Percentiles rank a stretch among this genome's conserved stretches.
phyloP scores from a whole-genome alignment of 2,797 vertebrate species.

The Acestrorhynchus altus region DNA sequence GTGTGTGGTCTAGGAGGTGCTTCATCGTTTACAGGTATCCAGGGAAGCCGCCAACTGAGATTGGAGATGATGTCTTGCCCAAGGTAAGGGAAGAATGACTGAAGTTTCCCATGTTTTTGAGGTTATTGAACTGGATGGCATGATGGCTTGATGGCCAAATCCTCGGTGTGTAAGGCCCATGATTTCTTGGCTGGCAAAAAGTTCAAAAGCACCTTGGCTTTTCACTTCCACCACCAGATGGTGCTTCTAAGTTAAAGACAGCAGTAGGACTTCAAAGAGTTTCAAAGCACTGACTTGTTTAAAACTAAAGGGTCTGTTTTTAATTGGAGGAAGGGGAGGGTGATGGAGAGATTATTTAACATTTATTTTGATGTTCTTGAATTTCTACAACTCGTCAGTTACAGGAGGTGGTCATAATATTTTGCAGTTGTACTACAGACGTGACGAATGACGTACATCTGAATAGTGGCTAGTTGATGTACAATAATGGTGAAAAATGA shows the following conservation, averaged over 20 bases:
- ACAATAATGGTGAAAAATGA: too few relatives aligned
- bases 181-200: slow-evolving; percentile 19
- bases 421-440: too few relatives aligned
- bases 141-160: neutral
- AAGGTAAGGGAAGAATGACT: slow-evolving; percentile 78
- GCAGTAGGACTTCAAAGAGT: neutral
- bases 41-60: slow-evolving; percentile 85
- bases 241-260: neutral
- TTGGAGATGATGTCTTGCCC: slow-evolving; percentile 83
- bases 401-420: too few relatives aligned
- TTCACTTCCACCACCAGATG: slow-evolving; percentile 17
- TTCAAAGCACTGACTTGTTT: neutral
- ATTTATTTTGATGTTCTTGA: too few relatives aligned
- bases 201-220: neutral
- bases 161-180: neutral
- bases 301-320: neutral
- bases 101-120: slow-evolving; percentile 25
- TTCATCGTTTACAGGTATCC: slow-evolving; percentile 92
- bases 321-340: too few relatives aligned
- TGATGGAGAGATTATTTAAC: neutral
- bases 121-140: neutral
- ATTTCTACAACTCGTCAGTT: too few relatives aligned
- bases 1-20: slow-evolving; percentile 76
- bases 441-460: too few relatives aligned
- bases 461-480: too few relatives aligned